A percentile compares a stretch with the other conserved stretches of the same genome.
phyloP scores from a whole-genome alignment of 2,888 invertebrate species.

The Hypercompe scribonia region DNA sequence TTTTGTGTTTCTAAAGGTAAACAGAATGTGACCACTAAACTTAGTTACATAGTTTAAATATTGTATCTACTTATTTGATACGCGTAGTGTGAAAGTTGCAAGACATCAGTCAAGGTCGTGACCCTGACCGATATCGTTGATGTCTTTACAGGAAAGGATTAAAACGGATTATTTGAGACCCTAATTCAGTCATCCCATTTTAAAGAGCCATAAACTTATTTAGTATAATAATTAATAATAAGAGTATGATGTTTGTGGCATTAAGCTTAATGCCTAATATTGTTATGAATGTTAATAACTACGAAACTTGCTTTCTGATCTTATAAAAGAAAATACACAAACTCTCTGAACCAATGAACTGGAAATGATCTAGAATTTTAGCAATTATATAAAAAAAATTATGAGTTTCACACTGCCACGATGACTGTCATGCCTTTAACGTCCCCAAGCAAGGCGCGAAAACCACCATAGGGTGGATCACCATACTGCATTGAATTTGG shows the following conservation, averaged over 20 bases:
- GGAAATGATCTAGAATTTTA: too few species aligned
- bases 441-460: too few species aligned
- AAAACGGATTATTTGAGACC: background rate
- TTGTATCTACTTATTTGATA: background rate
- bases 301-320: background rate
- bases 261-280: background rate
- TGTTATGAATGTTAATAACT: too few species aligned
- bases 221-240: background rate
- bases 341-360: background rate
- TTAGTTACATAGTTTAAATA: background rate
- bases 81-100: background rate
- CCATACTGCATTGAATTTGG: too few species aligned
- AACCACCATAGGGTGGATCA: too few species aligned
- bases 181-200: background rate
- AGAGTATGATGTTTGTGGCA: background rate
- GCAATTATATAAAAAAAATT: too few species aligned
- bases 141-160: background rate
- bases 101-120: background rate
- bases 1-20: background rate
- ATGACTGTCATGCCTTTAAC: too few species aligned
- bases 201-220: too few species aligned
- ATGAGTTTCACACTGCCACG: too few species aligned
- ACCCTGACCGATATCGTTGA: background rate
- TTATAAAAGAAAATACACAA: background rate
- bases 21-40: background rate